Evolutionary conservation across 2,888 invertebrate species (phyloP).

Genomic region (Eristalis pertinax): DNA sequence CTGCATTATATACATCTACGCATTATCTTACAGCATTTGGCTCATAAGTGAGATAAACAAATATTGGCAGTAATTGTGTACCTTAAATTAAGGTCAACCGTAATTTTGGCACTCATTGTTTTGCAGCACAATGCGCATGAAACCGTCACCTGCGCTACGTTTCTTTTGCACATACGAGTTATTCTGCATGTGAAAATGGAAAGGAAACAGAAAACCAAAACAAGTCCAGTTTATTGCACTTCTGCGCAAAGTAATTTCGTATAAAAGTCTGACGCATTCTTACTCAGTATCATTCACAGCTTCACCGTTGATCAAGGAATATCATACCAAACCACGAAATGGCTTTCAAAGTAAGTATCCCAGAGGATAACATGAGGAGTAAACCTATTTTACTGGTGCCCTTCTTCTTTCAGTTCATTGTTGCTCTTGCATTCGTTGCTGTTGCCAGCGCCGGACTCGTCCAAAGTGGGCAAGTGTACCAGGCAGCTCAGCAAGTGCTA

Average conservation of each 20-base stretch:
- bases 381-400: background rate
- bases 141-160: background rate
- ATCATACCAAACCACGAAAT: constrained; percentile 25
- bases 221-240: background rate
- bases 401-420: constrained; percentile 73
- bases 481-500: constrained; percentile 25
- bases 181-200: background rate
- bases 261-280: constrained; percentile 26
- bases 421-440: constrained; percentile 75
- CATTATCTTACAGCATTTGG: too few relatives aligned
- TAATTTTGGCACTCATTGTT: background rate
- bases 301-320: constrained; percentile 20
- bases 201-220: background rate
- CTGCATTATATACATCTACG: too few relatives aligned
- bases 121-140: background rate
- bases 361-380: background rate
- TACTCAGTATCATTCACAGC: constrained; percentile 27
- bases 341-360: constrained; percentile 38
- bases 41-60: background rate
- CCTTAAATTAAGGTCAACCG: background rate
- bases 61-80: background rate
- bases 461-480: constrained; percentile 45
- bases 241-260: constrained; percentile 1
- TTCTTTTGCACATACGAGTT: background rate
- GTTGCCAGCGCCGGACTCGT: constrained; percentile 74